A percentile compares a stretch with the other conserved stretches of the same genome.
Conservation (phyloP, 2,797 vertebrate species). For the Acrossocheilus wenchowensis region DNA sequence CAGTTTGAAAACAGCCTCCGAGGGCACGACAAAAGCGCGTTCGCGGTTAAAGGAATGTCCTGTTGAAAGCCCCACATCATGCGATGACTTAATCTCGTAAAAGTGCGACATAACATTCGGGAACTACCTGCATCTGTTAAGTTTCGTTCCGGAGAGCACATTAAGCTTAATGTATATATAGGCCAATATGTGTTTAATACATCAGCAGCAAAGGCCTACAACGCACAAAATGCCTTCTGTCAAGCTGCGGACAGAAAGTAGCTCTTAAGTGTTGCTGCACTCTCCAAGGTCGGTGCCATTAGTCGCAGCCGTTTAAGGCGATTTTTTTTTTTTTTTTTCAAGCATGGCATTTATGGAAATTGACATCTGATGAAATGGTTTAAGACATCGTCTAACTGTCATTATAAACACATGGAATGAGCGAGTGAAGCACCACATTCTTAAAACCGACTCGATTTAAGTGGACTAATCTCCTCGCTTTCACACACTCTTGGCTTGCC, state of each 20-base stretch:
- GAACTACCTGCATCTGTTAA: conserved; percentile 54
- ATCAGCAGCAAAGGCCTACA: conserved; percentile 57
- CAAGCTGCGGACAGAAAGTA: conserved; percentile 74
- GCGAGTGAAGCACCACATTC: conserved; percentile 52
- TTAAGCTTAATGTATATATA: conserved; percentile 69
- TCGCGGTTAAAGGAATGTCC: conserved; percentile 86
- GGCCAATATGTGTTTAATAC: conserved; percentile 72
- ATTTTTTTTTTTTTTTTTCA: conserved; percentile 71
- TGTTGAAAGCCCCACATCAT: conserved; percentile 85
- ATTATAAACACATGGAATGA: conserved; percentile 73
- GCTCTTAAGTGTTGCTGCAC: conserved; percentile 75
- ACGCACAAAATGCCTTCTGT: conserved; percentile 61
- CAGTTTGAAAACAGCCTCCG: conserved; percentile 92
- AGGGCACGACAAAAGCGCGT: conserved; percentile 85
- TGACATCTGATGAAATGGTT: conserved; percentile 74
- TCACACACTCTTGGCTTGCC: conserved; percentile 38
- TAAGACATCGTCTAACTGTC: conserved; percentile 63
- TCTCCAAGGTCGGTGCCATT: conserved; percentile 79
- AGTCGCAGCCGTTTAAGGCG: conserved; percentile 80
- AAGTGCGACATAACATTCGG: conserved; percentile 70
- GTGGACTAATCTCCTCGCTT: conserved; percentile 49
- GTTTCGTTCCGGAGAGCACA: conserved; percentile 63
- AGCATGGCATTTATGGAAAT: conserved; percentile 83
- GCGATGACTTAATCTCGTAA: conserved; percentile 88
- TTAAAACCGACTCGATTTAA: conserved; percentile 53